A percentile compares a stretch with the other conserved stretches of the same genome.
Conservation (phyloP, 2,113 vertebrate species). For the Gymnogyps californianus region DNA sequence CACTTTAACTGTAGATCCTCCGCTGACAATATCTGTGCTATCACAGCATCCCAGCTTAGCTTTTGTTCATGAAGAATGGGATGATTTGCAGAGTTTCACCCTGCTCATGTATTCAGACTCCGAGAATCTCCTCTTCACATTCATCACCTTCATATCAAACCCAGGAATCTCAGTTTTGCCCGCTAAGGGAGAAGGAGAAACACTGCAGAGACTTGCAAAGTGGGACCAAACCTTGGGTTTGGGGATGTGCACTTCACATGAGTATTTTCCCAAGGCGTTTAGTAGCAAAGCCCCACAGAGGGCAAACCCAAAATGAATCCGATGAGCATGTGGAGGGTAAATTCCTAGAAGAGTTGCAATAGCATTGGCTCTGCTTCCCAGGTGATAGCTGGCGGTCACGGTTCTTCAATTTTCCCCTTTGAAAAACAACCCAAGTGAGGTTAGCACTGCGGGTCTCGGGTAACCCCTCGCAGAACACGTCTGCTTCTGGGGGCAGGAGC, state of each 20-base stretch:
- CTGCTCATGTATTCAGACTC: neutral
- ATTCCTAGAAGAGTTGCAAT: neutral
- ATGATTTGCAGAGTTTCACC: neutral
- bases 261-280: neutral
- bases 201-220: neutral
- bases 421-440: neutral
- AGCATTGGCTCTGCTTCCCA: neutral
- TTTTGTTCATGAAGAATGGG: neutral
- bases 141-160: neutral
- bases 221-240: neutral
- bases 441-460: accelerated
- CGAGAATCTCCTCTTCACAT: neutral
- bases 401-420: neutral
- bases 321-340: neutral
- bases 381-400: accelerated
- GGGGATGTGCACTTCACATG: neutral
- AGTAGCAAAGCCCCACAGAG: neutral
- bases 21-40: neutral
- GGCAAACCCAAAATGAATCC: neutral
- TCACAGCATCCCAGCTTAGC: neutral
- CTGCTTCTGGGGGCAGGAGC: neutral
- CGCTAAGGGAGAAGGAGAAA: neutral
- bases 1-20: neutral
- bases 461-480: neutral
- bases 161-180: neutral